A percentile compares a stretch with the other conserved stretches of the same genome.
Conservation (phyloP, 2,113 vertebrate genomes). For the Nothocercus nigrocapillus region DNA sequence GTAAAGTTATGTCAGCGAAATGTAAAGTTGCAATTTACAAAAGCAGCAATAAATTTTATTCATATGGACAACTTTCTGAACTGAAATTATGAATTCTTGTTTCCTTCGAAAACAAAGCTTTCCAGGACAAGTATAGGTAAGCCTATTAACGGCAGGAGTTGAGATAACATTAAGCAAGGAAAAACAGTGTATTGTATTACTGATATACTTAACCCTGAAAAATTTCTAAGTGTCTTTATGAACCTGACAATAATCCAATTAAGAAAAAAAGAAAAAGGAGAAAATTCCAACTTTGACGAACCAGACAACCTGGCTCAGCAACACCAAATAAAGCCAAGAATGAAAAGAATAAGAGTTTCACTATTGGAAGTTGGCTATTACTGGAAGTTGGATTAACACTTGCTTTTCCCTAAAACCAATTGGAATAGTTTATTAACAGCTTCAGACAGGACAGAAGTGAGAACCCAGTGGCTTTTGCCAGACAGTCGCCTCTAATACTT, state of each 20-base stretch:
- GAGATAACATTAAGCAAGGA: conserved; percentile 57
- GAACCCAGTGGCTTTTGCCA: conserved; percentile 58
- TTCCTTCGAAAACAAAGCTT: conserved; percentile 73
- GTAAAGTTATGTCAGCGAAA: conserved; percentile 77
- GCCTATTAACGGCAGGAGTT: conserved; percentile 68
- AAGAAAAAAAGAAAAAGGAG: conserved; percentile 12
- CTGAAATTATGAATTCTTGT: conserved; percentile 64
- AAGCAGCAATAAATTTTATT: conserved; percentile 75
- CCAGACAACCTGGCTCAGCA: conserved; percentile 41
- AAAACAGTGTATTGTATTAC: conserved; percentile 46
- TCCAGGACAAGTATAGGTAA: conserved; percentile 62
- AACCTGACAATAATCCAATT: conserved; percentile 22
- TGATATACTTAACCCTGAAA: conserved; percentile 34
- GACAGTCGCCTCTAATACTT: conserved; percentile 31
- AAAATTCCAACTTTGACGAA: conserved; percentile 43
- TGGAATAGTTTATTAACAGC: conserved; percentile 30
- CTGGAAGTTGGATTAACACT: conserved; percentile 21
- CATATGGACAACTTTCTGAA: conserved; percentile 65
- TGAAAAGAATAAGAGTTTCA: conserved; percentile 30
- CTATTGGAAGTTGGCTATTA: not conserved
- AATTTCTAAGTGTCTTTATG: conserved; percentile 41
- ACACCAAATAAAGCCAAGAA: conserved; percentile 16
- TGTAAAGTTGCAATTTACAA: conserved; percentile 82
- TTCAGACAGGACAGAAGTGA: conserved; percentile 57
- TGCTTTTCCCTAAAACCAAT: conserved; percentile 37